These are phyloP conservation scores for Antrozous pallidus DNA, from an alignment of 2,797 vertebrate species.

Conservation along the genomic window DNA sequence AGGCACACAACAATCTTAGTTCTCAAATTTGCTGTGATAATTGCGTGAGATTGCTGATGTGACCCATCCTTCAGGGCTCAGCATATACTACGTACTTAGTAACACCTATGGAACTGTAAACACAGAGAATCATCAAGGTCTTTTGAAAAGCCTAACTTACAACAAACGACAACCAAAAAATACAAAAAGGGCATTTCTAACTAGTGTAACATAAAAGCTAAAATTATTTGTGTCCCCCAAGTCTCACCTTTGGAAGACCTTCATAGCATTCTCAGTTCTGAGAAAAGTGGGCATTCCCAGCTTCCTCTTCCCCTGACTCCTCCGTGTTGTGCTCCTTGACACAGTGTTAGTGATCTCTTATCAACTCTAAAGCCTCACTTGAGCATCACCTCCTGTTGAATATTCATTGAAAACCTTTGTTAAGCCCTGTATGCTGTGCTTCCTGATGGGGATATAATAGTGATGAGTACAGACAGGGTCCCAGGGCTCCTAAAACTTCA, in stretches of 20 bases:
- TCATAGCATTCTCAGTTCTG: background rate
- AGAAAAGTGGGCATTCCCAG: background rate
- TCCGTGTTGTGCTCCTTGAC: accelerated
- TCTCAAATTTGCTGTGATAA: background rate
- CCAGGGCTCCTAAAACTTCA: background rate
- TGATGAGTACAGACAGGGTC: background rate
- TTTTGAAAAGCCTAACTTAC: background rate
- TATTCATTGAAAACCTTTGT: background rate
- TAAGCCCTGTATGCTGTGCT: background rate
- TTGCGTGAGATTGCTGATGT: background rate
- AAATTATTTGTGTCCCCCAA: background rate
- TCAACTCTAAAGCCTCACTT: background rate
- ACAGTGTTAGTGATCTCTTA: background rate
- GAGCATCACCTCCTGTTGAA: background rate
- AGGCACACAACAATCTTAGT: background rate
- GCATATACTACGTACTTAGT: background rate
- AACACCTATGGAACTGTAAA: background rate
- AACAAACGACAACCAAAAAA: background rate
- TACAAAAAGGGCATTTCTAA: background rate
- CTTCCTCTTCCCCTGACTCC: background rate
- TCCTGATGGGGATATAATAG: background rate
- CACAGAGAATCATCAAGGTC: background rate
- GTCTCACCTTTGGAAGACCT: background rate
- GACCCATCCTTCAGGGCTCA: background rate
- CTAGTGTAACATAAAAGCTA: background rate